phyloP scores from a whole-genome alignment of 2,888 invertebrate genomes.

The Drosophila recens region DNA sequence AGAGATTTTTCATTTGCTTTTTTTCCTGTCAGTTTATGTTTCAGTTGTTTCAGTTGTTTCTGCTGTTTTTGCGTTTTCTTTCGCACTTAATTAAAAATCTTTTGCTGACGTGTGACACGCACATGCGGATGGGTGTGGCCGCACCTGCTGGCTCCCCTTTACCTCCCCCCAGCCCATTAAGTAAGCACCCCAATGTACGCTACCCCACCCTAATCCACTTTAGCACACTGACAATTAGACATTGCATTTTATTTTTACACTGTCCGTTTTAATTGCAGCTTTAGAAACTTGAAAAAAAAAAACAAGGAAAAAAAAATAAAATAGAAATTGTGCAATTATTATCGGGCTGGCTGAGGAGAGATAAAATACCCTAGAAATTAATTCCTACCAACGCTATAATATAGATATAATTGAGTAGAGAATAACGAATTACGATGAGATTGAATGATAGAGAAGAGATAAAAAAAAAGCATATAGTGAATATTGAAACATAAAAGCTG shows the following conservation, averaged over 20 bases:
- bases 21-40: neutral
- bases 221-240: constrained; percentile 20
- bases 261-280: constrained; percentile 28
- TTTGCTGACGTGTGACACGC: constrained; percentile 69
- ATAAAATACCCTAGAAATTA: constrained; percentile 2
- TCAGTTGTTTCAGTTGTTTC: constrained; percentile 5
- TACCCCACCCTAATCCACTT: neutral
- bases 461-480: neutral
- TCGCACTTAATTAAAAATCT: constrained; percentile 68
- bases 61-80: constrained; percentile 48
- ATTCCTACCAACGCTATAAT: neutral
- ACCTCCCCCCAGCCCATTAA: neutral
- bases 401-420: neutral
- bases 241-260: constrained; percentile 23
- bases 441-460: neutral
- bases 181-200: neutral
- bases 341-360: neutral
- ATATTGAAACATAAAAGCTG: neutral
- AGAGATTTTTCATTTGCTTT: constrained; percentile 1
- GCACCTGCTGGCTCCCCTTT: neutral
- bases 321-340: constrained; percentile 3
- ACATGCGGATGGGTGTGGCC: constrained; percentile 20
- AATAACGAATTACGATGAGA: neutral
- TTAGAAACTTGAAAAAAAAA: constrained; percentile 21
- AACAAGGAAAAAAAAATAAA: neutral